phyloP scores from a whole-genome alignment of 2,797 vertebrate species.

The Cirrhinus molitorella region DNA sequence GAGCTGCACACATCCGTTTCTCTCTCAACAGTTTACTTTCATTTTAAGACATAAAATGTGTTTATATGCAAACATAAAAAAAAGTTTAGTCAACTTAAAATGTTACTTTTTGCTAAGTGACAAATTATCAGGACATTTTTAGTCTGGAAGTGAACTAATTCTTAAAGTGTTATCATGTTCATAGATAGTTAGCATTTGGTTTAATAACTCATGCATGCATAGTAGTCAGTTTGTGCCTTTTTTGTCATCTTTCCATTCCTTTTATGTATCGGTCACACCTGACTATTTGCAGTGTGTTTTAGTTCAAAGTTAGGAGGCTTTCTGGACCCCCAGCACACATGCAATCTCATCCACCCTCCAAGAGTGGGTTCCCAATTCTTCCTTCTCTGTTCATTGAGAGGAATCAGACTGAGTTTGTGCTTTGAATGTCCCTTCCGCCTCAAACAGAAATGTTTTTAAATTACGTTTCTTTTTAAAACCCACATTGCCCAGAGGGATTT shows the following conservation, averaged over 20 bases:
- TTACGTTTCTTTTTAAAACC: constrained; percentile 73
- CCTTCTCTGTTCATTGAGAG: constrained; percentile 67
- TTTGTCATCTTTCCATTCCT: constrained; percentile 74
- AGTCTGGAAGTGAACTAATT: too few relatives aligned
- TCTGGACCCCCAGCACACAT: constrained; percentile 67
- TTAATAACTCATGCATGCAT: too few relatives aligned
- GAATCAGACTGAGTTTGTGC: constrained; percentile 77
- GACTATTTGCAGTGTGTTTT: constrained; percentile 79
- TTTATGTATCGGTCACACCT: constrained; percentile 81
- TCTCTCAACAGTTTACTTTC: too few relatives aligned
- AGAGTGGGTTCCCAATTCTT: constrained; percentile 67
- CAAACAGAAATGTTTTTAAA: constrained; percentile 78
- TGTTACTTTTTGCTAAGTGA: too few relatives aligned
- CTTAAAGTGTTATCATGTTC: too few relatives aligned
- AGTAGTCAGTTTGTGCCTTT: constrained; percentile 60
- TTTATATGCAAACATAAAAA: too few relatives aligned
- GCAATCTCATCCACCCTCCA: neutral
- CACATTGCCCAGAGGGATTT: constrained; percentile 80
- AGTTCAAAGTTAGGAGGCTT: constrained; percentile 80
- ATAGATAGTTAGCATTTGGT: too few relatives aligned
- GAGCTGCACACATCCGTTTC: too few relatives aligned
- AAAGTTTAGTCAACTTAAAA: too few relatives aligned
- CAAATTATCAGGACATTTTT: too few relatives aligned
- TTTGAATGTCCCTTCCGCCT: constrained; percentile 77
- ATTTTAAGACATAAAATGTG: too few relatives aligned